phyloP scores from a whole-genome alignment of 2,888 invertebrate genomes.

The Endomychus coccineus region DNA sequence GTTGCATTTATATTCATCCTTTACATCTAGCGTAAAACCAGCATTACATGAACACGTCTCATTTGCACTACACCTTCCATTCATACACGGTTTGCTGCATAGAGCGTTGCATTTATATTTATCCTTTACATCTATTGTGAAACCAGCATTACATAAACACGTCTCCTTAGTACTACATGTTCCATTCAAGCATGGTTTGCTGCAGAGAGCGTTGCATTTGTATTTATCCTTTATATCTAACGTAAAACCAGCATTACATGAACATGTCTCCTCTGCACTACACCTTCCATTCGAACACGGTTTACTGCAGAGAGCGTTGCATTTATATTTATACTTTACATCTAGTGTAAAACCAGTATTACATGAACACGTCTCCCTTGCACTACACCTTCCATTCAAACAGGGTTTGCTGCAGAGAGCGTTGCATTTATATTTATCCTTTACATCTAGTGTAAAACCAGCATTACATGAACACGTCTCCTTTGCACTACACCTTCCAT shows the following conservation, averaged over 20 bases:
- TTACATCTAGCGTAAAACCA: slow-evolving; percentile 20
- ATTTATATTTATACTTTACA: slow-evolving; percentile 21
- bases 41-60: slow-evolving; percentile 16
- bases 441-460: slow-evolving; percentile 25
- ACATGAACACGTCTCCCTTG: slow-evolving; percentile 42
- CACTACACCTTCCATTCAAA: slow-evolving; percentile 35
- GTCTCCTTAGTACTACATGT: slow-evolving; percentile 26
- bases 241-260: slow-evolving; percentile 31
- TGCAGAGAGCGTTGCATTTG: slow-evolving; percentile 36
- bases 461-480: slow-evolving; percentile 27
- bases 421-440: slow-evolving; percentile 24
- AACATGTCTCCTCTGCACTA: slow-evolving; percentile 34
- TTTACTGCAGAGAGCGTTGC: slow-evolving; percentile 14
- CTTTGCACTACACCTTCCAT: slow-evolving; percentile 24
- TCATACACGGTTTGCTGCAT: slow-evolving; percentile 14
- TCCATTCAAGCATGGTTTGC: slow-evolving; percentile 33
- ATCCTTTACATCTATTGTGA: slow-evolving; percentile 1
- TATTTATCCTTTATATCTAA: slow-evolving; percentile 18
- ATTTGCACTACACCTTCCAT: slow-evolving; percentile 14
- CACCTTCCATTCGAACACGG: slow-evolving; percentile 15
- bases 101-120: slow-evolving; percentile 15
- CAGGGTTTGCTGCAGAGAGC: slow-evolving; percentile 29
- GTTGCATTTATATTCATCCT: slow-evolving; percentile 23
- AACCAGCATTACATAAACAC: slow-evolving; percentile 7
- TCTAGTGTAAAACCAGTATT: slow-evolving; percentile 48